These are phyloP conservation scores for Pithys albifrons DNA, from an alignment of 2,113 vertebrate species.

Conservation along the genomic window DNA sequence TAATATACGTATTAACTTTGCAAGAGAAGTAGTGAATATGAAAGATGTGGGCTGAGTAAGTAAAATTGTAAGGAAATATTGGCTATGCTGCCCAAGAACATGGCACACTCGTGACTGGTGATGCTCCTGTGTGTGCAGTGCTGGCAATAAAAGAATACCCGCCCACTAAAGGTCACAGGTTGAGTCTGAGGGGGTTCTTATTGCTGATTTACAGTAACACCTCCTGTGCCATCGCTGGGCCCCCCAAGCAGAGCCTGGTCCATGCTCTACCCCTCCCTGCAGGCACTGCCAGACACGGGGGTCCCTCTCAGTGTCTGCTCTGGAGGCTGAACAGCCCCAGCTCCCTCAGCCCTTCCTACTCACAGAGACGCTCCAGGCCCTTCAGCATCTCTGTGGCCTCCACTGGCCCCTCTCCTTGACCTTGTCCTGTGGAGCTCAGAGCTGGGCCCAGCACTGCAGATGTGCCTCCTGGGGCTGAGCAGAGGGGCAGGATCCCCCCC, in stretches of 20 bases:
- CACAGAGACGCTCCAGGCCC: neutral
- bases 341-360: neutral
- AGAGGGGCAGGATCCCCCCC: neutral
- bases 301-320: neutral
- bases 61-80: no score
- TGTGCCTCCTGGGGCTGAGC: neutral
- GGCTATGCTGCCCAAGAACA: no score
- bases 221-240: neutral
- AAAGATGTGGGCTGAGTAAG: no score
- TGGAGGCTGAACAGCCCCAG: neutral
- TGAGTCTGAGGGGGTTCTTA: neutral
- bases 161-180: no score
- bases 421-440: no score
- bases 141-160: no score
- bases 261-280: neutral
- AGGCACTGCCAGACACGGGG: neutral
- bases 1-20: no score
- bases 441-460: neutral
- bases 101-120: no score
- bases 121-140: no score
- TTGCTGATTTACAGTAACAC: no score
- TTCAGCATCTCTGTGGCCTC: fast-evolving
- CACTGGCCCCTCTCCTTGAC: fast-evolving
- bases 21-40: no score
- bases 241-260: neutral